Conservation (phyloP, 2,113 vertebrate species). For the Strix aluco region DNA sequence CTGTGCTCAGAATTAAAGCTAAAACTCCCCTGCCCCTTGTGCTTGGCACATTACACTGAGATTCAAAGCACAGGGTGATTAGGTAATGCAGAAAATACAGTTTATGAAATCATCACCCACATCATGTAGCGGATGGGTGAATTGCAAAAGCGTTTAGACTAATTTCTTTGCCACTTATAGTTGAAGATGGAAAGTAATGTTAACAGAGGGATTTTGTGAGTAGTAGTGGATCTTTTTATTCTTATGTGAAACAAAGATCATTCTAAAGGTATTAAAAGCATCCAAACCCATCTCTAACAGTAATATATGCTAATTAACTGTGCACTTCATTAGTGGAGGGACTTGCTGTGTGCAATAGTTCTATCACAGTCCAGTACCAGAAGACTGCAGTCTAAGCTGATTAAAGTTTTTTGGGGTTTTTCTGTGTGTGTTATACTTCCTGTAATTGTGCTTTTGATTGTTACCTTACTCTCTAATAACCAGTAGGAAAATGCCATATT, state of each 20-base stretch:
- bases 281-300: neutral
- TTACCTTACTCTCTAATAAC: neutral
- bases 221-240: neutral
- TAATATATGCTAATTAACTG: neutral
- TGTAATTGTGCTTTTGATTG: neutral
- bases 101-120: neutral
- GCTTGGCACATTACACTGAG: neutral
- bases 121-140: neutral
- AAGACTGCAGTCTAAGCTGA: neutral
- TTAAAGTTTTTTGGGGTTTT: neutral
- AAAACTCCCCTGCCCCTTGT: neutral
- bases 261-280: neutral
- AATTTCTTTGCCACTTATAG: neutral
- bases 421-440: rapidly evolving
- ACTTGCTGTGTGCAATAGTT: neutral
- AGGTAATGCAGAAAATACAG: neutral
- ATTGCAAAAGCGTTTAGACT: neutral
- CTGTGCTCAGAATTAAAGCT: neutral
- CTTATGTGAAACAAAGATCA: neutral
- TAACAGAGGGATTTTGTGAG: neutral
- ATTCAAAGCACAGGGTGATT: neutral
- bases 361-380: neutral
- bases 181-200: neutral
- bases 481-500: neutral
- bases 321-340: neutral